Evolutionary conservation across 2,888 invertebrate species (phyloP).

Genomic region (Xestia sexstrigata): DNA sequence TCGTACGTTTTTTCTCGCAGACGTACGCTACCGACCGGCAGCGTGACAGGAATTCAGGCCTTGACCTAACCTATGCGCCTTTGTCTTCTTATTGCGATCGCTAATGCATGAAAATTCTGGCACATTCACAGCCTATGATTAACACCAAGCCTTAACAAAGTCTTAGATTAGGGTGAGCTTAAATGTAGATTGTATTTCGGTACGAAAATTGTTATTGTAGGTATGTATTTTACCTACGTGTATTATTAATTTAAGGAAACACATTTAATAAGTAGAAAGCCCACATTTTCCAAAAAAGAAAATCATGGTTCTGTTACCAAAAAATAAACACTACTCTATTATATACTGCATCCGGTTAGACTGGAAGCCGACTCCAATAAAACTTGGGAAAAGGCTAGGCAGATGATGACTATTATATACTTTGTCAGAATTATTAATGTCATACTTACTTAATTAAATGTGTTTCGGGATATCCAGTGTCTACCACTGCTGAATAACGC

Average conservation of each 20-base stretch:
- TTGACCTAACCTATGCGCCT: neutral
- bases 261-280: neutral
- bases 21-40: too few relatives aligned
- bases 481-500: slow-evolving; percentile 3
- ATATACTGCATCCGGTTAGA: too few relatives aligned
- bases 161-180: neutral
- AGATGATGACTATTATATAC: too few relatives aligned
- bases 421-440: neutral
- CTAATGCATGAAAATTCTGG: neutral
- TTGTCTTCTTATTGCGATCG: neutral
- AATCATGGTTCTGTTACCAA: neutral
- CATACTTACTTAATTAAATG: neutral
- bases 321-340: neutral
- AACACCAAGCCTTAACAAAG: neutral
- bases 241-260: neutral
- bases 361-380: too few relatives aligned
- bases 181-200: neutral
- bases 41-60: too few relatives aligned
- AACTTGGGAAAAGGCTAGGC: too few relatives aligned
- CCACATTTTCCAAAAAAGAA: neutral
- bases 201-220: neutral
- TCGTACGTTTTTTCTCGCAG: too few relatives aligned
- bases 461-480: slow-evolving; percentile 34
- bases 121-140: neutral
- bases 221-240: too few relatives aligned